phyloP scores from a whole-genome alignment of 2,797 vertebrate species.

The Carduelis carduelis region DNA sequence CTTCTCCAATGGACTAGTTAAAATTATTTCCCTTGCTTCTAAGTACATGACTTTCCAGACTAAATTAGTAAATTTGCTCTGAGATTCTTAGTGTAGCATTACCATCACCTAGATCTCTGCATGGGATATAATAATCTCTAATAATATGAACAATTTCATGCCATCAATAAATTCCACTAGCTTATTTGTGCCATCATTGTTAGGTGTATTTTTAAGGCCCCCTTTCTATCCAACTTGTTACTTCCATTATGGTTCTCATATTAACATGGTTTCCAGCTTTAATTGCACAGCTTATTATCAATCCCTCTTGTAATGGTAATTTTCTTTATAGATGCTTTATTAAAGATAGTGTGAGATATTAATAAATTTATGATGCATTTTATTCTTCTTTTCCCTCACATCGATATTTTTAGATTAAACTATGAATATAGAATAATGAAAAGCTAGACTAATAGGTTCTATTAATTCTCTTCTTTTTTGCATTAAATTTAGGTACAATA shows the following conservation, averaged over 20 bases:
- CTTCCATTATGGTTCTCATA: not conserved
- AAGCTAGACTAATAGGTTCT: slow-evolving; percentile 3
- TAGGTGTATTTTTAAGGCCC: not conserved
- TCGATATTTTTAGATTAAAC: slow-evolving; percentile 33
- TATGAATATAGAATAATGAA: slow-evolving; percentile 12
- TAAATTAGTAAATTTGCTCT: not conserved
- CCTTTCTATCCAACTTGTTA: not conserved
- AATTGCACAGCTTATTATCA: not conserved
- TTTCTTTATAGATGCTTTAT: slow-evolving; percentile 7
- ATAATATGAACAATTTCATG: not conserved
- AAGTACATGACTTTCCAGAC: not conserved
- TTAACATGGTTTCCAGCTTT: not conserved
- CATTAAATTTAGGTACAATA: slow-evolving; percentile 23
- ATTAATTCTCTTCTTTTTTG: slow-evolving; percentile 26
- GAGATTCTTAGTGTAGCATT: not conserved
- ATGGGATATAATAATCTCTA: not conserved
- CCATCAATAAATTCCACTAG: not conserved
- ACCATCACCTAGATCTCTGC: not conserved
- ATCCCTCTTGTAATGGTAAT: not conserved
- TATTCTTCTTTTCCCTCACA: slow-evolving; percentile 17
- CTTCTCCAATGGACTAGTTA: not conserved
- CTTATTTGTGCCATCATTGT: not conserved
- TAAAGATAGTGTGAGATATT: not conserved
- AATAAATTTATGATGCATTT: slow-evolving; percentile 50
- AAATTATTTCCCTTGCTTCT: not conserved